phyloP scores from a whole-genome alignment of 1,140 invertebrate genomes.

The Yoshiicerus persimilis region DNA sequence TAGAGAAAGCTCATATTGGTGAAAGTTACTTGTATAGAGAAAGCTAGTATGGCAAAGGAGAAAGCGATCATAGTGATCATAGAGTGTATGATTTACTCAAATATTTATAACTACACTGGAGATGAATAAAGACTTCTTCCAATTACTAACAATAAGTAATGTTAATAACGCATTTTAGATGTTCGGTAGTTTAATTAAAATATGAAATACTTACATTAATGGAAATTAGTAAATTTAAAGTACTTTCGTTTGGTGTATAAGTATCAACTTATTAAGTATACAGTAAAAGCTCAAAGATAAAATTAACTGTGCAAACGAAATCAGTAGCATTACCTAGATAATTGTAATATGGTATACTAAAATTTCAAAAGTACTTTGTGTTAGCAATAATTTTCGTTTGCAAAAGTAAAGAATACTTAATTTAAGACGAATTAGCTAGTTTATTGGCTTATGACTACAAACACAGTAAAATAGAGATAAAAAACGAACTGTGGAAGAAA shows the following conservation, averaged over 20 bases:
- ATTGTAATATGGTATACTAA: too few species aligned
- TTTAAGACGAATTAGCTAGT: too few species aligned
- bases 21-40: neutral
- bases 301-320: neutral
- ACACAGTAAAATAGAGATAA: neutral
- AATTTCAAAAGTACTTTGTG: too few species aligned
- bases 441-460: too few species aligned
- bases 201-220: neutral
- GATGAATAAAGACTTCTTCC: constrained; percentile 22
- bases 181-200: neutral
- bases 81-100: neutral
- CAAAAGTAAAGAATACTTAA: too few species aligned
- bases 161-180: neutral
- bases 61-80: neutral
- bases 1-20: neutral
- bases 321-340: neutral
- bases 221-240: neutral
- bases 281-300: neutral
- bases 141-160: neutral
- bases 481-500: neutral
- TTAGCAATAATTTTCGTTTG: too few species aligned
- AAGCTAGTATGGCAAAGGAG: neutral
- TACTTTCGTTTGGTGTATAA: neutral
- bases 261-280: too few species aligned
- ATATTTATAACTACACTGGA: constrained; percentile 14